Conservation (phyloP, 2,888 invertebrate genomes). For the Sphaerophoria taeniata region DNA sequence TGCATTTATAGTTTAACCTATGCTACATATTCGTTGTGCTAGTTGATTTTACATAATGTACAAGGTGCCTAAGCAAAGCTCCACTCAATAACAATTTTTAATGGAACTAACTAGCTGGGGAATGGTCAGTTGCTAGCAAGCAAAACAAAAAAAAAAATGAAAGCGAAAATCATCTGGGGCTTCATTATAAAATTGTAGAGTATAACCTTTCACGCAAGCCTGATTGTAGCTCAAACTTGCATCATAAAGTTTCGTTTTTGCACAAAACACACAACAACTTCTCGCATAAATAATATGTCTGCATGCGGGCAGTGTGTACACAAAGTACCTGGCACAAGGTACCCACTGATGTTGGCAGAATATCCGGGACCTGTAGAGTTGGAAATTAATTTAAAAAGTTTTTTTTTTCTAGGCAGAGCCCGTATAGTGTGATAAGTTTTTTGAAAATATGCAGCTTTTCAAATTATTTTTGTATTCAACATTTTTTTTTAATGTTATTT, state of each 20-base stretch:
- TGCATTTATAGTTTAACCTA: no score
- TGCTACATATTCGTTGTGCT: no score
- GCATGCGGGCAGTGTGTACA: conserved; percentile 20
- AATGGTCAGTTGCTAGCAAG: background rate
- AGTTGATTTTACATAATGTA: no score
- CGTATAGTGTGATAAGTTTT: conserved; percentile 55
- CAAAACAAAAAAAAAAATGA: conserved; percentile 4
- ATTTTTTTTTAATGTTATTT: background rate
- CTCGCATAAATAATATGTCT: conserved; percentile 25
- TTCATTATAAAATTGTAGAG: conserved; percentile 48
- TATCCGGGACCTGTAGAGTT: conserved; percentile 9
- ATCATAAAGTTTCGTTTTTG: conserved; percentile 27
- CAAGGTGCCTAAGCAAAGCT: background rate
- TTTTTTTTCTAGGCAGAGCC: conserved; percentile 17
- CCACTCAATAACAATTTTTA: conserved; percentile 22
- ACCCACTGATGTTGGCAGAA: background rate
- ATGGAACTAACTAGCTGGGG: conserved; percentile 13
- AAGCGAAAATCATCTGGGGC: conserved; percentile 39
- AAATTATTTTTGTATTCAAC: background rate
- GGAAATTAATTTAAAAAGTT: conserved; percentile 63
- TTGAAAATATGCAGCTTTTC: conserved; percentile 47
- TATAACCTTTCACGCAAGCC: conserved; percentile 26
- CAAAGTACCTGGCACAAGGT: background rate
- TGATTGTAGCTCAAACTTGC: conserved; percentile 49
- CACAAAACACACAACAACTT: conserved; percentile 14